phyloP scores from a whole-genome alignment of 37 sponge, comb jelly and placozoan species.

The Chondrilla cf. caribensis region DNA sequence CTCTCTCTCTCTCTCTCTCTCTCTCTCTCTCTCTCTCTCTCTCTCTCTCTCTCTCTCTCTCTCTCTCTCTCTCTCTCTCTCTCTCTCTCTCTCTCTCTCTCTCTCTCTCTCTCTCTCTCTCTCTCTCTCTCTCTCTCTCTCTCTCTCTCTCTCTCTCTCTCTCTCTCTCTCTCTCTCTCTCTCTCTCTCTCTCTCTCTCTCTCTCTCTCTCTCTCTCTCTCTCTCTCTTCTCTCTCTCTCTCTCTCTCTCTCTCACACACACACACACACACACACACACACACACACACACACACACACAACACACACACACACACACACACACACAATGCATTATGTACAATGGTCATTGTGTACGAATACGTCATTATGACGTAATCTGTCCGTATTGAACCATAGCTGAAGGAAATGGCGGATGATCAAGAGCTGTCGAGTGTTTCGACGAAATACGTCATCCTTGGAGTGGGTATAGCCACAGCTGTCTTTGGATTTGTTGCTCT shows the following conservation, averaged over 20 bases:
- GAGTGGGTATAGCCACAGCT: too few relatives aligned
- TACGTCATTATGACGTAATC: too few relatives aligned
- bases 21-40: neutral
- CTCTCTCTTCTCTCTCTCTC: neutral
- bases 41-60: neutral
- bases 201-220: neutral
- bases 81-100: neutral
- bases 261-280: neutral
- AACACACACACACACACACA: too few relatives aligned
- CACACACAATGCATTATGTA: too few relatives aligned
- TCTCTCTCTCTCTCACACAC: neutral
- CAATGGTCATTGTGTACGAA: too few relatives aligned
- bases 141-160: neutral
- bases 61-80: neutral
- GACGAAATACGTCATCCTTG: too few relatives aligned
- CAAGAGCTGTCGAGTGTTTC: too few relatives aligned
- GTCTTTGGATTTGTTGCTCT: too few relatives aligned
- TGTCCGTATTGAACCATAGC: too few relatives aligned
- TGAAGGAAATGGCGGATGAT: too few relatives aligned
- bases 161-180: neutral
- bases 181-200: neutral
- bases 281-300: too few relatives aligned
- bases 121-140: neutral
- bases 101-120: neutral
- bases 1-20: too few relatives aligned